Evolutionary conservation across 2,888 invertebrate species (phyloP).

Genomic region (Hemicrepidius hirtus): DNA sequence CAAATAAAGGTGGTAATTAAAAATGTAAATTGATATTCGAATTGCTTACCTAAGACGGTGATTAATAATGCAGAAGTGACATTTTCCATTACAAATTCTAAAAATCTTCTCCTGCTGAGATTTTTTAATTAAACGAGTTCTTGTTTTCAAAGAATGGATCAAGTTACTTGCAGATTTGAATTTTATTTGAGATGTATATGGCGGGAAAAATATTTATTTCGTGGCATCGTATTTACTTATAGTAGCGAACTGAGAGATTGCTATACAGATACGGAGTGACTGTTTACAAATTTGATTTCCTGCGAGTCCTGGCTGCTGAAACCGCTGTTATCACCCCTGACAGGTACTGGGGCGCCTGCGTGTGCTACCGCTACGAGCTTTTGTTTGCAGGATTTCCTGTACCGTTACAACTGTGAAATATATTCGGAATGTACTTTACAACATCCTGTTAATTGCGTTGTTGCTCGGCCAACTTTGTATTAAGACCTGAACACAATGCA

Average conservation of each 20-base stretch:
- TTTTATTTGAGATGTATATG: not conserved
- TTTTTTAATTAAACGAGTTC: slow-evolving; percentile 10
- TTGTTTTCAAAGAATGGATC: not conserved
- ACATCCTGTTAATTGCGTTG: slow-evolving; percentile 65
- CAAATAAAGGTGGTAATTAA: slow-evolving; percentile 41
- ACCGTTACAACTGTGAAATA: slow-evolving; percentile 54
- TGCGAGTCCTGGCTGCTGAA: slow-evolving; percentile 45
- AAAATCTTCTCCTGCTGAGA: slow-evolving; percentile 6
- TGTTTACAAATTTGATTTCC: slow-evolving; percentile 54
- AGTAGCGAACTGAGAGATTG: slow-evolving; percentile 44
- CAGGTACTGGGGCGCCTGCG: slow-evolving; percentile 44
- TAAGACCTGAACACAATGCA: slow-evolving; percentile 61
- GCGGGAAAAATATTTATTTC: slow-evolving; percentile 31
- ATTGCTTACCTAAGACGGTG: slow-evolving; percentile 33
- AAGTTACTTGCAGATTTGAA: not conserved
- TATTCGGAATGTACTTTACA: slow-evolving; percentile 58
- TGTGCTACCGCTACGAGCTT: slow-evolving; percentile 40
- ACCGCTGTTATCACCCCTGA: slow-evolving; percentile 45
- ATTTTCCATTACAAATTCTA: slow-evolving; percentile 23
- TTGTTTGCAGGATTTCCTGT: slow-evolving; percentile 51
- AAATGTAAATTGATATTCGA: slow-evolving; percentile 46
- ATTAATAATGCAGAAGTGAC: slow-evolving; percentile 34
- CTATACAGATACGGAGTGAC: slow-evolving; percentile 42
- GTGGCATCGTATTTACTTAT: slow-evolving; percentile 35
- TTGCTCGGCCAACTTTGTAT: slow-evolving; percentile 61